These are phyloP conservation scores for Eurytoma adleriae DNA, from an alignment of 2,888 invertebrate genomes.

Conservation along the genomic window DNA sequence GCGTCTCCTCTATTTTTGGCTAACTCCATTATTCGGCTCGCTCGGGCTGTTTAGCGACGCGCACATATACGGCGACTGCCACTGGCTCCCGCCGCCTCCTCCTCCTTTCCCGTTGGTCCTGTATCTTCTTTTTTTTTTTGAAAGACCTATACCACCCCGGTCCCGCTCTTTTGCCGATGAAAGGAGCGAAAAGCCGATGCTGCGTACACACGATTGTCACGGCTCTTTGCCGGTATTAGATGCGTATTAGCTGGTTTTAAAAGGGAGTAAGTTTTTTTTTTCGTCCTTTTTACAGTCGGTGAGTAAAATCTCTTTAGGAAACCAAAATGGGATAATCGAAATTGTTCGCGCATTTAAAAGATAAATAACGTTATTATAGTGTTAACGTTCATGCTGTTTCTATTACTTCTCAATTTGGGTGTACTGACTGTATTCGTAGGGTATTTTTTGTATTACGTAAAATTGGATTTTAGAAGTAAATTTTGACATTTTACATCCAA, in stretches of 20 bases:
- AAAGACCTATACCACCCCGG: no score
- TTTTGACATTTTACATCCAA: no score
- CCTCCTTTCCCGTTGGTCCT: neutral
- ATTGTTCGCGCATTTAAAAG: no score
- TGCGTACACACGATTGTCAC: slow-evolving; percentile 13
- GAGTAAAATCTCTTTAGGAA: no score
- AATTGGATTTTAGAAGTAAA: no score
- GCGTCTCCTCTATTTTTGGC: slow-evolving; percentile 39
- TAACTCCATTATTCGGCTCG: slow-evolving; percentile 46
- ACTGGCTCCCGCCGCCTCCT: neutral
- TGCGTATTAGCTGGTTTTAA: slow-evolving; percentile 13
- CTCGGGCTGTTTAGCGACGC: slow-evolving; percentile 36
- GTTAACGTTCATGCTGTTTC: no score
- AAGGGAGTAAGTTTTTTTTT: neutral
- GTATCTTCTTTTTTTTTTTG: neutral
- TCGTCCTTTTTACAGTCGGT: neutral
- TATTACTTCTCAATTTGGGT: no score
- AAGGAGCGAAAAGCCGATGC: slow-evolving; percentile 9
- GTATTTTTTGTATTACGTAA: no score
- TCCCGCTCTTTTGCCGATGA: slow-evolving; percentile 5
- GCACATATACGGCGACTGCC: neutral
- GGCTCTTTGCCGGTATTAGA: slow-evolving; percentile 14
- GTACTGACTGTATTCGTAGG: no score
- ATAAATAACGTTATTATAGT: no score
- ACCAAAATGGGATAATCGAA: no score